Evolutionary conservation across 1,140 invertebrate genomes (phyloP), one percentile per base, ranked within the genome.

Genomic region (Battus philenor): DNA sequence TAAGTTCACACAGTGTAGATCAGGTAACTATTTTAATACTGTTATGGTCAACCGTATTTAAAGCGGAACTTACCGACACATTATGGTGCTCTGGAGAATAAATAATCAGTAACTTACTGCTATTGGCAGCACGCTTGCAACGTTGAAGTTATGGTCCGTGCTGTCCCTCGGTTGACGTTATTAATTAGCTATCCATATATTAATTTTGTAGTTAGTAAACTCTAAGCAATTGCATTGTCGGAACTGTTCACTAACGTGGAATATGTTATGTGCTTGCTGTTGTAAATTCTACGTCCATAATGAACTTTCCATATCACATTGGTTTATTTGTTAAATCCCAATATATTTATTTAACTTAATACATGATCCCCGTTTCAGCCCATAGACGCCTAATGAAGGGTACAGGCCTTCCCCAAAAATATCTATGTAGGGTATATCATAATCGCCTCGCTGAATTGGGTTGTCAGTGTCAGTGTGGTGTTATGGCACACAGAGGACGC

Each of bases 141-240:
- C 9, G 29, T 30, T 30, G 12, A 30, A 30, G 10, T 30, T 30
- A 30, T 30, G 29, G 11, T 5, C 29, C 9, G n/a, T 30, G 29
- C 12, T 30, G 29, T 30, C 29, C 10, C 29, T 30, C 6, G 29
- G n/a, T 11, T 30, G 29, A 30, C 10, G 29, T 11, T 11, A 11
- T 30, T 30, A 30, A 30, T 30, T 30, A 20, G 18, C 6, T 20
- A 30, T 30, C 29, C 12, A 10, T 10, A 30, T 11, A 30, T 30
- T 30, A 10, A 30, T 30, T 10, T 30, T 30, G n/a, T 10, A 30
- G 27, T 30, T 30, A 10, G 8, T 4, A 30, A 20, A 30, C 27
- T 1, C 27, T 10, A 30, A n/a, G 27, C 12, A 10, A 11, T 30
- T 30, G 27, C 27, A 11, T 30, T 30, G 27, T 30, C 27, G 12